Evolutionary conservation across 2,888 invertebrate genomes (phyloP).

Genomic region (Diplolepis rosae): DNA sequence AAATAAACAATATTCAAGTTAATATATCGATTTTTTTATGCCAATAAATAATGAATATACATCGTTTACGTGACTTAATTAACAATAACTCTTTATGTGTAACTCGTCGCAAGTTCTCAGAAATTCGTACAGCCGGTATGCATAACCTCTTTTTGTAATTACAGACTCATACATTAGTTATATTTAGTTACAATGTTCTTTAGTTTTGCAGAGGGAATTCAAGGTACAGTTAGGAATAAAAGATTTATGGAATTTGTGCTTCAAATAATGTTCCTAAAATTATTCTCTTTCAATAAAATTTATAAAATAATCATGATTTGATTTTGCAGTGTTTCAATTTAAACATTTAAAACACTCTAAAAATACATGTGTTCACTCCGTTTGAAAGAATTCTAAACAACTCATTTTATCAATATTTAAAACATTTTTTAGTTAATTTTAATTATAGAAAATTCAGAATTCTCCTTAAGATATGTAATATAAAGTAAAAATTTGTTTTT

Average conservation of each 20-base stretch:
- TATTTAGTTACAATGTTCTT: not conserved
- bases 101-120: not conserved
- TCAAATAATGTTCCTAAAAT: not conserved
- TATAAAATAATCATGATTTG: no score
- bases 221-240: not conserved
- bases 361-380: no score
- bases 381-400: no score
- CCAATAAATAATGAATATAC: not conserved
- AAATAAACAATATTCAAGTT: not conserved
- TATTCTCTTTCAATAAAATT: not conserved
- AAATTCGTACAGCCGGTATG: slow-evolving; percentile 1
- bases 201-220: not conserved
- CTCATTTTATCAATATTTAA: no score
- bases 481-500: no score
- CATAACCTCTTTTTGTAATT: not conserved
- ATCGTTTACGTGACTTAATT: not conserved
- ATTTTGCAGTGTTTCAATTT: no score
- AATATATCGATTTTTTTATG: not conserved
- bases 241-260: not conserved
- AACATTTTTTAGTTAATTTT: no score
- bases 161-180: not conserved
- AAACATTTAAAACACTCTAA: no score
- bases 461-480: no score
- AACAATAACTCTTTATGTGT: not conserved
- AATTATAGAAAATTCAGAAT: no score